Evolutionary conservation across 1,140 invertebrate genomes (phyloP), one percentile per base, ranked within the genome.

Genomic region (Drosophila murphyi): DNA sequence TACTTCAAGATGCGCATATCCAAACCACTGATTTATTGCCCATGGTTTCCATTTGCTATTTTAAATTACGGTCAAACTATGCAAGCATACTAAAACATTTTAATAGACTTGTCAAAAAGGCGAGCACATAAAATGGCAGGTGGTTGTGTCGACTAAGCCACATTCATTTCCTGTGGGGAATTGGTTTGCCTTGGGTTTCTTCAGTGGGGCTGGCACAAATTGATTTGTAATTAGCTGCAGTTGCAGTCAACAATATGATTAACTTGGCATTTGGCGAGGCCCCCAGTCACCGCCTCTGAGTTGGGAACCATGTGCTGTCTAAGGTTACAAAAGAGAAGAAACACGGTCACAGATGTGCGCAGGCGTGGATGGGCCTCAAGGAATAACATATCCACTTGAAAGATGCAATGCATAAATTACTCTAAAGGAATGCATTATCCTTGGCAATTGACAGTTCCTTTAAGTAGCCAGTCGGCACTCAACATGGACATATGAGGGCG

Each of bases 151-250:
- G 41, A 8, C 41, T 12, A 51, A 32, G 32, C 51, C 57, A 12
- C 72, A 62, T 32, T 57, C 72, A 71, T 52, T 87, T 87, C 82
- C 82, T 87, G 67, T 73, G 63, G 68, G 56, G 54, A 60, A 51
- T 70, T 68, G 63, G 51, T 37, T 86, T 80, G 81, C 62, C 71
- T 57, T 69, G 63, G 52, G 39, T 55, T 63, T 52, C 4, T 73
- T 64, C 50, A 12, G 39, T 45, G 75, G 75, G 78, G 83, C 83
- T 88, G 72, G 12, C 59, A 78, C 80, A 78, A 88, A 89, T 88
- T 88, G 85, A 88, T 89, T 89, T 89, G 85, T 88, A 88, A 88
- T 88, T 88, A 88, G 85, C 73, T 89, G 85, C 85, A 88, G 85
- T 88, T 81, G 83, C 83, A 88, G 80, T 83, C 83, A 87, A 89